Evolutionary conservation across 1,140 invertebrate genomes (phyloP).

Genomic region (Oppia nitens): DNA sequence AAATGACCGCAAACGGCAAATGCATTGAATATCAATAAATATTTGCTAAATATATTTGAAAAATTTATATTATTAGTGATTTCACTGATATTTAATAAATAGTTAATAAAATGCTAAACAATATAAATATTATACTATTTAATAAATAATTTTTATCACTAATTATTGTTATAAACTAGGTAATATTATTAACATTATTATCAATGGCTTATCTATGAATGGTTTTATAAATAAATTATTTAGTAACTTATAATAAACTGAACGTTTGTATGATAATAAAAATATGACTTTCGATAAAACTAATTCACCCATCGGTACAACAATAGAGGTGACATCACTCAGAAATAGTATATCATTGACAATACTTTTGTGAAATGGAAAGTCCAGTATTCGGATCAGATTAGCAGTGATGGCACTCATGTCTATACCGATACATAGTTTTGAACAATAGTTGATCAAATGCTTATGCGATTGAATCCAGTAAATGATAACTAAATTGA

Average conservation of each 20-base stretch:
- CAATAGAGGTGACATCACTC: neutral
- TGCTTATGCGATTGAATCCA: neutral
- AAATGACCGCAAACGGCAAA: neutral
- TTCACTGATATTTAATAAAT: neutral
- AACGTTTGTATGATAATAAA: neutral
- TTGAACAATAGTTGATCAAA: neutral
- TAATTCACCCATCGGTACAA: neutral
- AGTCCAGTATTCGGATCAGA: neutral
- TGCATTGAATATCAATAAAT: neutral
- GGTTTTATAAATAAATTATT: neutral
- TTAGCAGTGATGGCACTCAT: neutral
- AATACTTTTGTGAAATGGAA: neutral
- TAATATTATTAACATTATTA: neutral
- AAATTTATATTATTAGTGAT: neutral
- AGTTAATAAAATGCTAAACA: neutral
- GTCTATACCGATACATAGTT: neutral
- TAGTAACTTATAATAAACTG: neutral
- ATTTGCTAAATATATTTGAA: neutral
- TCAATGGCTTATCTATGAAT: neutral
- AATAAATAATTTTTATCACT: neutral
- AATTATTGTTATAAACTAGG: too few relatives aligned
- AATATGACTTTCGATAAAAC: neutral
- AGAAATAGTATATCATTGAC: neutral
- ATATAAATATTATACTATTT: neutral
- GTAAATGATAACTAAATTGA: neutral